These are phyloP conservation scores for Drosophila baimaii DNA, from an alignment of 1,140 invertebrate species.

Conservation along the genomic window DNA sequence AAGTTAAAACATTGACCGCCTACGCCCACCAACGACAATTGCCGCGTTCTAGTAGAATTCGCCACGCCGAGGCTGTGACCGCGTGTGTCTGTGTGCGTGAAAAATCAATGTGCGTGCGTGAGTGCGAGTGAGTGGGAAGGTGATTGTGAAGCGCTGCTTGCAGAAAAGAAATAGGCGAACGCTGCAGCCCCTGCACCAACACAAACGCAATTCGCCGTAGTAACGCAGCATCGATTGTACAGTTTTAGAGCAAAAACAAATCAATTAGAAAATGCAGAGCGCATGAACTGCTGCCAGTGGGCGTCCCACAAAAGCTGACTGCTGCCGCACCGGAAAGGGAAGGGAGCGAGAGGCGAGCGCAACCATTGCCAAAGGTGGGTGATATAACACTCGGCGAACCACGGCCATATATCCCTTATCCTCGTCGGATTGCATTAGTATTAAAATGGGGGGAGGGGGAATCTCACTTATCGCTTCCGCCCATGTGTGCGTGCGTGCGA, in stretches of 20 bases:
- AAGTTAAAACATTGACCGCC: constrained; percentile 76
- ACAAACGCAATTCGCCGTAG: constrained; percentile 22
- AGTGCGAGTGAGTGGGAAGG: constrained; percentile 68
- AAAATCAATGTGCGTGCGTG: constrained; percentile 63
- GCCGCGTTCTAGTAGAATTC: constrained; percentile 28
- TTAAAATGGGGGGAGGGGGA: constrained; percentile 7
- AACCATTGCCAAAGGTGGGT: constrained; percentile 78
- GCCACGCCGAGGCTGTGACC: constrained; percentile 34
- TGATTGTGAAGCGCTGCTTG: constrained; percentile 49
- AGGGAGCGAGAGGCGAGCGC: constrained; percentile 43
- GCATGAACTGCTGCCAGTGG: constrained; percentile 55
- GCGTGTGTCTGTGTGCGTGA: constrained; percentile 45
- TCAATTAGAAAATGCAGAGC: constrained; percentile 60
- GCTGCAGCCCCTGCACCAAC: constrained; percentile 33
- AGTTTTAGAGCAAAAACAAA: constrained; percentile 46
- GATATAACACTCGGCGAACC: constrained; percentile 17
- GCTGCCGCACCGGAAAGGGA: constrained; percentile 41
- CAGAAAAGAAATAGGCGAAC: constrained; percentile 45
- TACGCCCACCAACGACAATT: constrained; percentile 39
- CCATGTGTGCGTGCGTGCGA: constrained; percentile 12
- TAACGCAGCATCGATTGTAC: constrained; percentile 53
- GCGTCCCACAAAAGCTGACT: constrained; percentile 31
- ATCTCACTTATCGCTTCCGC: constrained; percentile 39
- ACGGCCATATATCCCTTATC: constrained; percentile 19
- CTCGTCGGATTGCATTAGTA: constrained; percentile 25